phyloP scores from a whole-genome alignment of 2,113 vertebrate species.

The Chelonoidis abingdonii region DNA sequence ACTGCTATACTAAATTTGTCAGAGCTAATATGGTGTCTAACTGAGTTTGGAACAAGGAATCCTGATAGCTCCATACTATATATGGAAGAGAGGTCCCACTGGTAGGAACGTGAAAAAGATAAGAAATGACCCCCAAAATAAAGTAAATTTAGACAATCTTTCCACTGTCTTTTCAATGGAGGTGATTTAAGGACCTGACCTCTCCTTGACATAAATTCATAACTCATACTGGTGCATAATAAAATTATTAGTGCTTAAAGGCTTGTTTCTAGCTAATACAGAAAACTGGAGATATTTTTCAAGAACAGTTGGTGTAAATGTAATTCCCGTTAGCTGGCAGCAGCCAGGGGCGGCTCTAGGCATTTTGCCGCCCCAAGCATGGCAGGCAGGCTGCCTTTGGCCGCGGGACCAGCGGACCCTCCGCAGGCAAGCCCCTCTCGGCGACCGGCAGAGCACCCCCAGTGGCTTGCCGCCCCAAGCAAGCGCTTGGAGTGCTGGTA shows the following conservation, averaged over 20 bases:
- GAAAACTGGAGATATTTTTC: slow-evolving; percentile 43
- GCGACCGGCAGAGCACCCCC: too few species aligned
- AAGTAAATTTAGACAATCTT: too few species aligned
- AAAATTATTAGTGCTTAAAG: slow-evolving; percentile 30
- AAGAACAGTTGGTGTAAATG: slow-evolving; percentile 3
- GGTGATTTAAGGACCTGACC: slow-evolving; percentile 31
- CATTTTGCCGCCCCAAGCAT: too few species aligned
- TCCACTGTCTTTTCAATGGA: slow-evolving; percentile 13
- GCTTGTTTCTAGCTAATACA: slow-evolving; percentile 17
- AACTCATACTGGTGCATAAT: slow-evolving; percentile 47
- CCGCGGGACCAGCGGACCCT: too few species aligned
- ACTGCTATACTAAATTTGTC: neutral
- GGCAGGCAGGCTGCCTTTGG: too few species aligned
- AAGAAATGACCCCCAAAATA: neutral
- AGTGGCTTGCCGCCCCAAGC: too few species aligned
- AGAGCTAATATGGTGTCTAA: neutral
- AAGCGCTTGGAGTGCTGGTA: too few species aligned
- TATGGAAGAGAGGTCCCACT: neutral
- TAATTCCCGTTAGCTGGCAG: slow-evolving; percentile 21
- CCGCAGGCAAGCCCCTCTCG: too few species aligned
- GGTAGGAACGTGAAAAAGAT: neutral
- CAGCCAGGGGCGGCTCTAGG: neutral
- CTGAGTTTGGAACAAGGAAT: neutral
- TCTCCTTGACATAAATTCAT: slow-evolving; percentile 30
- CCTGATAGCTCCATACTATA: neutral